Percentiles rank a stretch among this genome's conserved stretches.
phyloP scores from a whole-genome alignment of 2,113 vertebrate species.

The Lanius collurio region DNA sequence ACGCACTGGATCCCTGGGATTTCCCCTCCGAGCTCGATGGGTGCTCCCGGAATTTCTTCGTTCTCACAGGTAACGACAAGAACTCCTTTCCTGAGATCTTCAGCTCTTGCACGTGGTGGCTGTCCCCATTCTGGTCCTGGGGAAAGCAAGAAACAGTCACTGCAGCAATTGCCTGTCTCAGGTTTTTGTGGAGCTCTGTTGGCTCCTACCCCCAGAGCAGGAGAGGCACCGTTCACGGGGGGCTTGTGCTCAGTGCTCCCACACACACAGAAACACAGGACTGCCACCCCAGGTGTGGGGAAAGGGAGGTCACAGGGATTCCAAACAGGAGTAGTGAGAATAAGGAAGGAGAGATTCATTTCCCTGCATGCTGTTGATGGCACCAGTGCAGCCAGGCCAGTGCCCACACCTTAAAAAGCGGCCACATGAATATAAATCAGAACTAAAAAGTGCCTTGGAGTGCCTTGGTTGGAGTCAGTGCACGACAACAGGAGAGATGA shows the following conservation, averaged over 20 bases:
- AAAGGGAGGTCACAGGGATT: background rate
- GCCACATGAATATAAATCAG: background rate
- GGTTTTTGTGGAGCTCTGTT: background rate
- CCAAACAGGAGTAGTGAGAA: background rate
- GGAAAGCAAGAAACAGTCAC: background rate
- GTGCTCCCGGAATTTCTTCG: conserved; percentile 79
- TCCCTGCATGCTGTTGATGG: background rate
- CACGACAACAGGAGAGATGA: background rate
- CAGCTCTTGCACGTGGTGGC: conserved; percentile 77
- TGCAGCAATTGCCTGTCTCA: background rate
- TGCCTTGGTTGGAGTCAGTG: background rate
- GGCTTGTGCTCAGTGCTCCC: background rate
- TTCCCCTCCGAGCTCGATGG: conserved; percentile 72
- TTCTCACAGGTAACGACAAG: conserved; percentile 72
- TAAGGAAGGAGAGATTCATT: background rate
- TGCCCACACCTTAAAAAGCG: background rate
- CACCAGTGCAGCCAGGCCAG: background rate
- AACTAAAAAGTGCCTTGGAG: background rate
- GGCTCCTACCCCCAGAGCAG: background rate
- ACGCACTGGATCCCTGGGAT: conserved; percentile 62
- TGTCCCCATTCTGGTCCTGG: conserved; percentile 87
- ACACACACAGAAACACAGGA: background rate
- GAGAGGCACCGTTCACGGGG: accelerated
- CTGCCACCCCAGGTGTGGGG: background rate
- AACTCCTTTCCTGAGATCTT: conserved; percentile 76